Evolutionary conservation across 2,113 vertebrate species (phyloP), one percentile per base, ranked within the genome.

Genomic region (Crypturellus undulatus): DNA sequence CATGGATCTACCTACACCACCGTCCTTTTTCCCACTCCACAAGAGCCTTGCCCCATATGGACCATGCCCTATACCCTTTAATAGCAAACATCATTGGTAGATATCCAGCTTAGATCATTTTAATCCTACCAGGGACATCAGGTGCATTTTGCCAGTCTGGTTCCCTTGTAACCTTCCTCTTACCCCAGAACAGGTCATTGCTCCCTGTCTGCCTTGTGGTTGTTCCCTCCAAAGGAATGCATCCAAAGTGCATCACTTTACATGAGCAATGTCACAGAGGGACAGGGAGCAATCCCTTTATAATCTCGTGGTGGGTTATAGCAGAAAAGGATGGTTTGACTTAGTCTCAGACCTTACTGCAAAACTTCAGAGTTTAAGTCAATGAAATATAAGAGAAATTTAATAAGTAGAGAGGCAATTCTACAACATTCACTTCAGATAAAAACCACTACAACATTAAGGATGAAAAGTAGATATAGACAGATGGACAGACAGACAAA

Each of bases 381-480:
- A 40, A 34, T 49, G 51, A 88, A 38, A 11, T 79, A 49, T 38
- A 54, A 54, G 83, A 1, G 3, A 92, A 75, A 90, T 89, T 81
- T 64, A 5, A 1, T 40, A 58, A 42, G 64, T n/a, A 60, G 68
- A 85, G 62, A 9, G 24, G 47, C 65, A 36, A n/a, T 9, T 67
- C 56, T 49, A 4, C 45, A 65, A 1, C 36, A 70, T 15, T 77
- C 24, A 34, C 34, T 47, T 26, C 13, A 18, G 72, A 93, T 12
- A 62, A 72, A 79, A 92, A 47, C 26, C 85, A 49, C 20, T 51
- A 18, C 47, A 47, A 54, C 89, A 92, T 93, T 83, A 72, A 88
- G 94, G 94, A 87, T 62, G 83, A 80, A 92, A 49, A 49, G 21
- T 84, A 49, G 72, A 21, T 59, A 68, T 69, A 89, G 92, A 91